phyloP scores from a whole-genome alignment of 2,888 invertebrate species.

The Sthenelais limicola region DNA sequence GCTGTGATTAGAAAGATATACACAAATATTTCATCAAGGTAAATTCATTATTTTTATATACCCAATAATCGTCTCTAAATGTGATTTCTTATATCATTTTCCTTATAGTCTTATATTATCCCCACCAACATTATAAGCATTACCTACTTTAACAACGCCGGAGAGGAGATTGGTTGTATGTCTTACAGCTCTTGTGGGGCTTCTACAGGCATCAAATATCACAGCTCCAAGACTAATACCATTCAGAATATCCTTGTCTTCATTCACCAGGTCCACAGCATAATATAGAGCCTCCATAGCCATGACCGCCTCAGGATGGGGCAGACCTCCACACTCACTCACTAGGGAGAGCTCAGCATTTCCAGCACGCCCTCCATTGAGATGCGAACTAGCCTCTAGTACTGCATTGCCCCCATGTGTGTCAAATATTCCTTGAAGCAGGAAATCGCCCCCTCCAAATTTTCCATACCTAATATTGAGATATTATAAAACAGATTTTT shows the following conservation, averaged over 20 bases:
- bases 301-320: conserved; percentile 12
- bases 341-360: conserved; percentile 6
- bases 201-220: conserved; percentile 65
- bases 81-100: too few species aligned
- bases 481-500: too few species aligned
- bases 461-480: conserved; percentile 39
- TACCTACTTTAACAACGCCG: conserved; percentile 13
- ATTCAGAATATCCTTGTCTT: conserved; percentile 39
- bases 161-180: conserved; percentile 23
- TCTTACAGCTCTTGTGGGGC: conserved; percentile 49
- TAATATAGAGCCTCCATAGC: conserved; percentile 46
- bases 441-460: conserved; percentile 13
- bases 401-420: conserved; percentile 25
- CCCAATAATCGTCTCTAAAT: too few species aligned
- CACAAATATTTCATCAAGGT: too few species aligned
- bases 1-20: too few species aligned
- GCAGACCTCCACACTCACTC: conserved; percentile 17
- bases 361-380: conserved; percentile 30
- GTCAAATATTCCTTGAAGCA: conserved; percentile 43
- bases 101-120: too few species aligned
- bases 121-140: not conserved
- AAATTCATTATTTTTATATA: too few species aligned
- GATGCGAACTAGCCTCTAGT: not conserved
- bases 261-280: conserved; percentile 44
- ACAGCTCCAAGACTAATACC: conserved; percentile 61